Evolutionary conservation across 2,888 invertebrate genomes (phyloP).

Genomic region (Drepana falcataria): DNA sequence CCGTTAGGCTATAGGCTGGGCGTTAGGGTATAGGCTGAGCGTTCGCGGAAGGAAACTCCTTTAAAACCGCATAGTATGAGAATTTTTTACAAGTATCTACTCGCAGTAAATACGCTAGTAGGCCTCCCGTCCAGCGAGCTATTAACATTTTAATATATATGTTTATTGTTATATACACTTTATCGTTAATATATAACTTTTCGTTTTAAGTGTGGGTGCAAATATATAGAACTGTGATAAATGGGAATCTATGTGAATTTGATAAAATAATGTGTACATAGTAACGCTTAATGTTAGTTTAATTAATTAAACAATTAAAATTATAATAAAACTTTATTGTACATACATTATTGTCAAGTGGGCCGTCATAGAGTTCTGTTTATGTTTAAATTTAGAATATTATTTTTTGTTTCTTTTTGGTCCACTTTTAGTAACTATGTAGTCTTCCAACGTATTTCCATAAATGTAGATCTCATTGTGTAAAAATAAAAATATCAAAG

Average conservation of each 20-base stretch:
- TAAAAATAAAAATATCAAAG: slow-evolving; percentile 9
- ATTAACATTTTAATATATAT: too few species aligned
- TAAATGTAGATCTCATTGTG: slow-evolving; percentile 57
- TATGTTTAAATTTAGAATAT: not conserved
- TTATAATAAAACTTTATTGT: not conserved
- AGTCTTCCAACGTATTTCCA: slow-evolving; percentile 57
- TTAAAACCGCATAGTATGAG: too few species aligned
- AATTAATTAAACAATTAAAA: slow-evolving; percentile 2
- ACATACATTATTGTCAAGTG: not conserved
- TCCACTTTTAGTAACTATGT: slow-evolving; percentile 23
- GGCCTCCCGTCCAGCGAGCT: too few species aligned
- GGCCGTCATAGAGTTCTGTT: not conserved
- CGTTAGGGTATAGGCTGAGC: too few species aligned
- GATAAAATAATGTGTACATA: slow-evolving; percentile 39
- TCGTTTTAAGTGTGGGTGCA: slow-evolving; percentile 47
- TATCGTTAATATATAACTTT: not conserved
- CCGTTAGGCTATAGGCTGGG: too few species aligned
- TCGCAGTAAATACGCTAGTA: too few species aligned
- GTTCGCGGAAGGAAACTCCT: too few species aligned
- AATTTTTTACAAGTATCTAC: too few species aligned
- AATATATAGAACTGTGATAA: slow-evolving; percentile 68
- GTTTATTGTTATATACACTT: too few species aligned
- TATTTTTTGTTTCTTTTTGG: not conserved
- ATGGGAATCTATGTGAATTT: slow-evolving; percentile 51
- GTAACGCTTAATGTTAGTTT: not conserved